A percentile compares a stretch with the other conserved stretches of the same genome.
Conservation (phyloP, 1,140 invertebrate genomes). For the Drosophila athabasca region DNA sequence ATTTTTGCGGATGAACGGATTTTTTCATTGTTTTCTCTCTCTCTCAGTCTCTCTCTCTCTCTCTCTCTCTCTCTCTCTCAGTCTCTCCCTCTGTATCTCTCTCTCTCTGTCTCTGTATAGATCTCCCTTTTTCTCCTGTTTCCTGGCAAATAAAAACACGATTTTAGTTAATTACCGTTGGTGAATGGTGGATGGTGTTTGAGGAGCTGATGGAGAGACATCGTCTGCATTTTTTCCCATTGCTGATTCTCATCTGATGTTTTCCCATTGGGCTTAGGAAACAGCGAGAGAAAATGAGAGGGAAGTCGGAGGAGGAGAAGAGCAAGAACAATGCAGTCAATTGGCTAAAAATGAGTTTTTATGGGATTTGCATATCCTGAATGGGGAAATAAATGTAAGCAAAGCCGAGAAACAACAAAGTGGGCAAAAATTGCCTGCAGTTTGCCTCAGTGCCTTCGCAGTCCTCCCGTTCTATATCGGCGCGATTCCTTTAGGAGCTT, state of each 20-base stretch:
- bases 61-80: conserved; percentile 1
- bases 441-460: conserved; percentile 29
- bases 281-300: not conserved
- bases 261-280: conserved; percentile 3
- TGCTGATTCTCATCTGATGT: conserved; percentile 53
- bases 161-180: conserved; percentile 72
- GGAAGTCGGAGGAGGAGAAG: conserved; percentile 12
- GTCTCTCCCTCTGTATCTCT: too few species aligned
- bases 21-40: conserved; percentile 50
- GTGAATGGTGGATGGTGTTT: not conserved
- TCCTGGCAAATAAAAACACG: conserved; percentile 45
- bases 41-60: conserved; percentile 5
- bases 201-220: conserved; percentile 22
- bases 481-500: conserved; percentile 8
- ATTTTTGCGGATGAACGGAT: conserved; percentile 72
- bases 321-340: conserved; percentile 70
- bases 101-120: too few species aligned
- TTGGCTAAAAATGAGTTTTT: conserved; percentile 80
- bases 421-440: conserved; percentile 32
- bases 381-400: conserved; percentile 70
- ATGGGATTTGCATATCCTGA: conserved; percentile 78
- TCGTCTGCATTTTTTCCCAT: conserved; percentile 35
- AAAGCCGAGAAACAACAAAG: conserved; percentile 35
- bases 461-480: not conserved
- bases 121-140: conserved; percentile 6